Percentiles rank a stretch among this genome's conserved stretches.
Conservation (phyloP, 2,113 vertebrate genomes). For the Leucosticte australis region DNA sequence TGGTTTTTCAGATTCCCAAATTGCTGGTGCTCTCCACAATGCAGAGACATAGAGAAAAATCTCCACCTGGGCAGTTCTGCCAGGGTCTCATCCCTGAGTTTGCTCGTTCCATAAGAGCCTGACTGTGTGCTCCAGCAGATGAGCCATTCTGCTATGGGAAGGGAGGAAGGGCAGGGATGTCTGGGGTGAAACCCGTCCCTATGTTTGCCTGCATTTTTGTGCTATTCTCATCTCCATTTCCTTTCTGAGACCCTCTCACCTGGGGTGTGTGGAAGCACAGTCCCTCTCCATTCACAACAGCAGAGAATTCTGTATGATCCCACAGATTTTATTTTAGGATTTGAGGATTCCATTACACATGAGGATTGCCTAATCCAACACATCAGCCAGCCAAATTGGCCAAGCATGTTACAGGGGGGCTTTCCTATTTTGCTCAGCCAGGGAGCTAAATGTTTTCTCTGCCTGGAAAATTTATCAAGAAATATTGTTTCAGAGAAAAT, state of each 20-base stretch:
- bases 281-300: not conserved
- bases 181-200: not conserved
- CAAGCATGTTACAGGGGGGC: not conserved
- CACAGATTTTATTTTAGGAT: not conserved
- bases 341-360: not conserved
- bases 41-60: not conserved
- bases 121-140: rapidly evolving
- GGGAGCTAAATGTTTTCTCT: not conserved
- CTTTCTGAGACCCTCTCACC: not conserved
- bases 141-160: not conserved
- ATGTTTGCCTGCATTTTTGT: not conserved
- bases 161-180: not conserved
- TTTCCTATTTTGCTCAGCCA: not conserved
- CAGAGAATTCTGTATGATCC: not conserved
- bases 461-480: constrained; percentile 10
- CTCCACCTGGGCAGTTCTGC: not conserved
- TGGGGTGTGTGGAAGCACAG: not conserved
- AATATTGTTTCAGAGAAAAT: constrained; percentile 19
- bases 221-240: not conserved
- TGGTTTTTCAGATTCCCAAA: not conserved
- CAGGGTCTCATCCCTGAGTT: not conserved
- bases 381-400: not conserved
- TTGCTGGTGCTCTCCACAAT: not conserved
- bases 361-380: not conserved
- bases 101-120: not conserved